Evolutionary conservation across 2,797 vertebrate genomes (phyloP).

Genomic region (Strix occidentalis): DNA sequence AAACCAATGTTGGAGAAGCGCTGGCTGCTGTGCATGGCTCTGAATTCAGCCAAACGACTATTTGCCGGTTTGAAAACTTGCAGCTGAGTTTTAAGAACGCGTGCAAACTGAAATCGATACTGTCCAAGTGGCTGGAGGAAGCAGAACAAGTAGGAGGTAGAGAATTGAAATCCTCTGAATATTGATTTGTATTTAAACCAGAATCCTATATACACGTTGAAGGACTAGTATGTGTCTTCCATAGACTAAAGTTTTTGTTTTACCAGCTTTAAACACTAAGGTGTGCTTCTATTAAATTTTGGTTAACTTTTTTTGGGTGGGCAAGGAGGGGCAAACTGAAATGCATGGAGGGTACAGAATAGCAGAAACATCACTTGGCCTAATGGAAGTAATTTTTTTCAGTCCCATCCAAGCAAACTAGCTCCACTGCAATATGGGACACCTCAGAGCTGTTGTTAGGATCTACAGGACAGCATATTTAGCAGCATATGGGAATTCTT

Average conservation of each 20-base stretch:
- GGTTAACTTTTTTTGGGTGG: not conserved
- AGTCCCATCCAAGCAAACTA: not conserved
- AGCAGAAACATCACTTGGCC: not conserved
- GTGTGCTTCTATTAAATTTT: not conserved
- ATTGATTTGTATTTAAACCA: not conserved
- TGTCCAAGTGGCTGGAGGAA: constrained; percentile 97
- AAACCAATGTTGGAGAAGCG: constrained; percentile 98
- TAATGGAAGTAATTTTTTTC: not conserved
- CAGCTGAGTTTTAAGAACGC: constrained; percentile 99
- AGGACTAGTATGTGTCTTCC: rapidly evolving
- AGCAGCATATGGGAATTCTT: not conserved
- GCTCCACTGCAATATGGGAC: not conserved
- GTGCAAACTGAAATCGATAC: constrained; percentile 95
- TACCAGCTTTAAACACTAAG: not conserved
- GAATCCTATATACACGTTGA: not conserved
- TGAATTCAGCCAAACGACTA: constrained; percentile 98
- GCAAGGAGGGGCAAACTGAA: not conserved
- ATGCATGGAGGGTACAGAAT: not conserved
- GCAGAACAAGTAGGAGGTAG: constrained; percentile 97
- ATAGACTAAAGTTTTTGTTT: not conserved
- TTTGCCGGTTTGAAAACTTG: constrained; percentile 98
- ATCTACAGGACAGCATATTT: not conserved
- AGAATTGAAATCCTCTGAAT: not conserved
- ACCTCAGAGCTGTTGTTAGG: not conserved
- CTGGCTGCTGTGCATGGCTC: constrained; percentile 96